These are phyloP conservation scores for Hemichromis elongatus DNA, from an alignment of 2,113 vertebrate genomes.

Conservation along the genomic window DNA sequence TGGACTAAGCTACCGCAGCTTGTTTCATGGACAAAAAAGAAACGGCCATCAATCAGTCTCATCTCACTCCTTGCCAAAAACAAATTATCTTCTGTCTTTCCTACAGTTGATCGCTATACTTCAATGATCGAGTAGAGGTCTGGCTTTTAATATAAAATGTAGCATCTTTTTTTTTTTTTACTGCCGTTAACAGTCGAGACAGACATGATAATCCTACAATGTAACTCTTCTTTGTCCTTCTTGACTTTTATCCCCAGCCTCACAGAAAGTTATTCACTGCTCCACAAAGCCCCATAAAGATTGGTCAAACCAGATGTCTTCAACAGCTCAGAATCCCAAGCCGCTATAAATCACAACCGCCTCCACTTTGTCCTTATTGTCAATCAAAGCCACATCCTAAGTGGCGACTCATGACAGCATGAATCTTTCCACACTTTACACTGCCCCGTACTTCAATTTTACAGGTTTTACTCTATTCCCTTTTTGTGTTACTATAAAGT, in stretches of 20 bases:
- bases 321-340: constrained; percentile 14
- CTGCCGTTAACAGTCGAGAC: not conserved
- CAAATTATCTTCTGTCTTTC: not conserved
- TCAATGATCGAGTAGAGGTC: not conserved
- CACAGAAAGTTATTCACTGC: constrained; percentile 45
- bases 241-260: constrained; percentile 24
- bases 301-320: constrained; percentile 57
- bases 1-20: not conserved
- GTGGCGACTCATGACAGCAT: constrained; percentile 38
- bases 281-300: constrained; percentile 48
- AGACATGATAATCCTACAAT: constrained; percentile 14
- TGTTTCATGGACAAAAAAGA: not conserved
- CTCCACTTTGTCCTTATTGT: constrained; percentile 39
- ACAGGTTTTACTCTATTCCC: constrained; percentile 40
- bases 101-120: not conserved
- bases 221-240: constrained; percentile 5
- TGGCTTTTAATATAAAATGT: not conserved
- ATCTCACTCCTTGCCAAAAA: not conserved
- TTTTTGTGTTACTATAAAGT: constrained; percentile 52
- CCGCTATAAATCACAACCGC: constrained; percentile 44
- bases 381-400: constrained; percentile 59
- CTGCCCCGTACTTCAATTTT: constrained; percentile 31
- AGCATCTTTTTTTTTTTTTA: not conserved
- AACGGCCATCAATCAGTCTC: not conserved
- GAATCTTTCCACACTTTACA: constrained; percentile 31